Evolutionary conservation across 2,113 vertebrate genomes (phyloP).

Genomic region (Notarius lentiginosus): DNA sequence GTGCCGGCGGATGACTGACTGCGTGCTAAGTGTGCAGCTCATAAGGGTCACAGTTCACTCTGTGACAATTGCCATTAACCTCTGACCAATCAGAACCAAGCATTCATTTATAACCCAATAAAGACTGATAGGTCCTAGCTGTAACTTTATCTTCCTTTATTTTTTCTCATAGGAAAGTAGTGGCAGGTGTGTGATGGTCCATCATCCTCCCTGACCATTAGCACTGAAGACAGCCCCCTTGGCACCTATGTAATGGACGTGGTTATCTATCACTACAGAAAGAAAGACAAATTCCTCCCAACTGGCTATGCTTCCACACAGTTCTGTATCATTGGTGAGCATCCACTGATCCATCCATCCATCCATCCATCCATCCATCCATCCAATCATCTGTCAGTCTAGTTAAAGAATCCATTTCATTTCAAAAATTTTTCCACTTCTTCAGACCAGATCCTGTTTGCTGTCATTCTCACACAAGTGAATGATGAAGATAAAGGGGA

Average conservation of each 20-base stretch:
- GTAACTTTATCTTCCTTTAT: neutral
- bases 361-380: neutral
- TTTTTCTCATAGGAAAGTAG: conserved; percentile 75
- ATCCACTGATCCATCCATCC: neutral
- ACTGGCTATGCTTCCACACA: conserved; percentile 78
- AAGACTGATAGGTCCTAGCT: neutral
- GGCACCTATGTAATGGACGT: conserved; percentile 89
- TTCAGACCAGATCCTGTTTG: conserved; percentile 91
- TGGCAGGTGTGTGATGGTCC: conserved; percentile 88
- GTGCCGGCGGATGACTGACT: no score
- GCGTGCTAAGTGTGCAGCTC: no score
- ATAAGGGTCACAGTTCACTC: no score
- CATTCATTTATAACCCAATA: neutral
- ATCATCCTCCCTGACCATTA: conserved; percentile 79
- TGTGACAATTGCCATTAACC: neutral
- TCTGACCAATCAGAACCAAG: neutral
- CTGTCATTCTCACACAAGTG: conserved; percentile 81
- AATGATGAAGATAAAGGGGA: conserved; percentile 66
- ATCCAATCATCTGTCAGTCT: neutral
- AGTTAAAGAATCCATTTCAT: neutral
- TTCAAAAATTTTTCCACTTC: neutral
- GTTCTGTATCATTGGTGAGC: conserved; percentile 84
- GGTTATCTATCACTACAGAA: conserved; percentile 86
- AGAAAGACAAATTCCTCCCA: conserved; percentile 83
- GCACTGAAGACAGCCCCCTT: conserved; percentile 74